Base-by-base conservation (phyloP, 2,888 invertebrate genomes). In the Phyto melanocephala region DNA sequence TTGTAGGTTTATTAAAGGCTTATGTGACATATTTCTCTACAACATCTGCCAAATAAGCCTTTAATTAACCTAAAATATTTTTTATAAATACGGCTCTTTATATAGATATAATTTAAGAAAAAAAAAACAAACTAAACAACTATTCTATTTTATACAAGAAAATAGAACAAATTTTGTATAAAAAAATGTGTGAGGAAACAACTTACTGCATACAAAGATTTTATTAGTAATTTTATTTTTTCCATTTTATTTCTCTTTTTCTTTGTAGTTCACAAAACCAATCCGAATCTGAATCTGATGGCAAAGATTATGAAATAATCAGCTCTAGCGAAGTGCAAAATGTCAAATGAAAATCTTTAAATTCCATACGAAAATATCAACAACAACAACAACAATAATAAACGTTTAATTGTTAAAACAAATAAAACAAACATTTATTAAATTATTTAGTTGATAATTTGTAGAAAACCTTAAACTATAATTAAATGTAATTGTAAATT, bases 291-390 rank as follows among this genome's bases (percentile, higher is more conserved):
- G 97, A 97, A 87, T 95, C 95, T 1, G 96, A 95, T 86, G 96
- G 95, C 86, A 94, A 95, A 87, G 97, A 97, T 92, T 97, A 97
- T 91, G 97, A 97, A 92, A 96, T 97, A 89, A 95, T 97, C 67
- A 96, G 96, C 87, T 93, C 93, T 35, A 94, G 92, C 17, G 95
- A 95, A 87, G 89, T 94, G 40, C 94, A 94, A 81, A 89, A 88
- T 86, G 89, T 89, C 86, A 89, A 89, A 86, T 86, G 72, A 84
- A 80, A 82, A 50, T 37, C 15, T 42, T 17, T 58, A 77, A 60
- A 40, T 4, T 15, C 24, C 5, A 33, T 28, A 40, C 13, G 28
- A 40, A 52, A 28, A 28, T 35, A 62, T 15, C 28, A 58, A 60
- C 11, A 68, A 56, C 4, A 80, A 70, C 28, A 58, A 60, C 11